Evolutionary conservation across 53 echinoderm and acorn worm genomes (phyloP), one percentile per base, ranked within the genome.

Genomic region (Crossaster papposus): DNA sequence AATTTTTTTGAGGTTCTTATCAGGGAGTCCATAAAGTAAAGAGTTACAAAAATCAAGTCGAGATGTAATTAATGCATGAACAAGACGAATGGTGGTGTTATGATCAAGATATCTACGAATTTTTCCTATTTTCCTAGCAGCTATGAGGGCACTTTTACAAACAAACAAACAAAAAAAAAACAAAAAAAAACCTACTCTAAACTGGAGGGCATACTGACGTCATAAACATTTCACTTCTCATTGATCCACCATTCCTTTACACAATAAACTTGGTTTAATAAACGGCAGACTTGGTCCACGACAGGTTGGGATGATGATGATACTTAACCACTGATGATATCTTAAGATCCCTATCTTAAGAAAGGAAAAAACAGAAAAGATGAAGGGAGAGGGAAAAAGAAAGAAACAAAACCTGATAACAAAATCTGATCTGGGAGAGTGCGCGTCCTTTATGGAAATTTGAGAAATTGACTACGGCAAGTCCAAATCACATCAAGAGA

Each of bases 401-500:
- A 44, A 9, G 44, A 9, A 44, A 44, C 5, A 54, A 74, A 52
- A 73, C 50, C 74, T 73, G 50, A 85, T 28, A 74, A 74, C 85
- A 85, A 85, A 85, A 85, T 85, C 29, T 74, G 85, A 85, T 85
- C 85, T 54, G 31, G 22, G 34, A 31, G 85, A 85, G 74, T 74
- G 72, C 53, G 54, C 55, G 50, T 85, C 85, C 85, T 85, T 83
- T 74, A 85, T 85, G 74, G 85, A 85, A 83, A 85, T 85, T 31
- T 85, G 85, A 85, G 85, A 85, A 74, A 85, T 85, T 74, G 85
- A 85, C 73, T 72, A 85, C 74, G 85, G 85, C 85, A 73, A 32
- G 85, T 85, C 85, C 85, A 74, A 85, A 85, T 85, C 85, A 74
- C 85, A 85, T 85, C 85, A 85, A 34, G 72, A 85, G 85, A 85